These are phyloP conservation scores for Melitaea athalia DNA, from an alignment of 2,888 invertebrate species.

Conservation along the genomic window DNA sequence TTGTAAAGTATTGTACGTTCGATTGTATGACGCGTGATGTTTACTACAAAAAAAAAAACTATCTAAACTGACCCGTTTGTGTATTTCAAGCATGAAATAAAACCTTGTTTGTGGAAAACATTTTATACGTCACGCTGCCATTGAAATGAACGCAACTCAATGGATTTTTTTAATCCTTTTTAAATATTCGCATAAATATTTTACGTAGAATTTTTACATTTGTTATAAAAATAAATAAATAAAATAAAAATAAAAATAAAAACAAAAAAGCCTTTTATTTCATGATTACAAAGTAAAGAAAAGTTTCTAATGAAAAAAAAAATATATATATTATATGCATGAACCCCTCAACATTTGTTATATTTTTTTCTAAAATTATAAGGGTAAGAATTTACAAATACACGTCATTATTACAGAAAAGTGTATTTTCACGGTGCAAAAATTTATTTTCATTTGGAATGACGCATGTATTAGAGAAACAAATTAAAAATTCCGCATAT, in stretches of 20 bases:
- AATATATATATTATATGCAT: too few species aligned
- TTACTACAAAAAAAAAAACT: conserved; percentile 17
- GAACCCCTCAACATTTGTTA: too few species aligned
- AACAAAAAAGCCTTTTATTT: too few species aligned
- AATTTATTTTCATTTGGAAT: not conserved
- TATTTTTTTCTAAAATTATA: not conserved
- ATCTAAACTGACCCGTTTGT: conserved; percentile 26
- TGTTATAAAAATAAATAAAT: too few species aligned
- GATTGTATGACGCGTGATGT: conserved; percentile 15
- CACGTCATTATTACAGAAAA: too few species aligned
- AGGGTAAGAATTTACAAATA: too few species aligned
- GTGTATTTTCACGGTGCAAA: not conserved
- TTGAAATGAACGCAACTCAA: conserved; percentile 27
- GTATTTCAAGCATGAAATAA: conserved; percentile 29
- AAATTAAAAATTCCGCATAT: not conserved
- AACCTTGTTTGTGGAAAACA: conserved; percentile 31
- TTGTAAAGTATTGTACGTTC: not conserved
- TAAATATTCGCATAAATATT: not conserved
- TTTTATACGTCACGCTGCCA: conserved; percentile 31
- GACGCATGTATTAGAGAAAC: not conserved
- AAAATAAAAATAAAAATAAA: too few species aligned
- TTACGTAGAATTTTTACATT: not conserved
- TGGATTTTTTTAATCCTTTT: not conserved
- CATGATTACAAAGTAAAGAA: too few species aligned
- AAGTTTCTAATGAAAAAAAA: too few species aligned